Percentiles rank a stretch among this genome's conserved stretches.
Conservation (phyloP, 2,797 vertebrate genomes). For the Lepilemur ruficaudatus region DNA sequence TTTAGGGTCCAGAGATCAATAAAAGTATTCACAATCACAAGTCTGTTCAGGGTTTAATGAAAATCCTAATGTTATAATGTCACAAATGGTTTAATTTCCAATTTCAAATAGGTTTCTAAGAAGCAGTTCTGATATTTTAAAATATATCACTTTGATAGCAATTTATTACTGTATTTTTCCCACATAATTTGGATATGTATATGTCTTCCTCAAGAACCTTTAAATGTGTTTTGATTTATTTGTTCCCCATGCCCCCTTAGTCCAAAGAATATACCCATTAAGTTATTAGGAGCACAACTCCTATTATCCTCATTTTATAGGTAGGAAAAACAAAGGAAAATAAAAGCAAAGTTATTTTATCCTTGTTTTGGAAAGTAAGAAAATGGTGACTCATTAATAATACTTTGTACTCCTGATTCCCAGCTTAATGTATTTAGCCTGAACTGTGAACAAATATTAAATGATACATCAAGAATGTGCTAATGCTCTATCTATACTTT, state of each 20-base stretch:
- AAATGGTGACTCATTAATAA: background rate
- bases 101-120: conserved; percentile 52
- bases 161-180: background rate
- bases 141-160: conserved; percentile 65
- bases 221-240: background rate
- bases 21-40: conserved; percentile 75
- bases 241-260: background rate
- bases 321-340: background rate
- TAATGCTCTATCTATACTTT: background rate
- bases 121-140: conserved; percentile 53
- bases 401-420: background rate
- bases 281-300: background rate
- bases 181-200: background rate
- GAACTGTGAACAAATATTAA: background rate
- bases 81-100: conserved; percentile 61
- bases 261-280: background rate
- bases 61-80: conserved; percentile 54
- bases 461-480: background rate
- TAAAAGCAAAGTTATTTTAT: background rate
- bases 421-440: background rate
- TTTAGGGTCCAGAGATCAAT: conserved; percentile 79
- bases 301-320: background rate
- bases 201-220: background rate
- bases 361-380: background rate
- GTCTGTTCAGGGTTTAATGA: conserved; percentile 73